Evolutionary conservation across 2,113 vertebrate species (phyloP), one percentile per base, ranked within the genome.

Genomic region (Tringa solitaria): DNA sequence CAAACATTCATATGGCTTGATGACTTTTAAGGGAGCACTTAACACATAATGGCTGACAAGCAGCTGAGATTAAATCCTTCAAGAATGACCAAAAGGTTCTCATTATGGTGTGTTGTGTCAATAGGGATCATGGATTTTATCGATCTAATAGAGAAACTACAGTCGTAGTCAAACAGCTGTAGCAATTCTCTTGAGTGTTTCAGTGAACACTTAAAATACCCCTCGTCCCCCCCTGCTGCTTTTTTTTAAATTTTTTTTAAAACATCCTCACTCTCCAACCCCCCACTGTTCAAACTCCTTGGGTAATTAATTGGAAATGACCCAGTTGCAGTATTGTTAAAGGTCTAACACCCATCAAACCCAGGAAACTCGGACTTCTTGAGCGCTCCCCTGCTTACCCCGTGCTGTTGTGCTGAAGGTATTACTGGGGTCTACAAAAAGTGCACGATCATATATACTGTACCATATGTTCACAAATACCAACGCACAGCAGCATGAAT

Each of bases 241-340:
- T 41, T 13, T 11, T 26, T 16, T 21, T 23, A 12, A 48, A 46
- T 46, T 26, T 45, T 51, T 54, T 50, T 79, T 16, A 28, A 48
- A 35, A 39, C 17, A 39, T 27, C 32, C 1, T 26, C 33, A 26
- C 6, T 35, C 57, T 13, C 57, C 33, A 23, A 23, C 21, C 12
- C 37, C 17, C 9, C 53, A 53, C 77, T 9, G 3, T 81, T 85
- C 75, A 85, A 51, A 1, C 79, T 91, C 64, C 76, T 92, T 69
- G 87, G 89, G 95, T 93, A 89, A 96, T 96, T 95, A 97, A 93
- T 68, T 90, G 94, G 93, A 96, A 96, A 90, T 5, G 20, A 94
- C 92, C 80, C 75, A 27, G 76, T 65, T 87, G 90, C 84, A 68
- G 80, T 56, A 48, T 43, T 97, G 90, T 96, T 89, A 85, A 61